Evolutionary conservation across 2,888 invertebrate genomes (phyloP), one percentile per base, ranked within the genome.

Genomic region (Fabriciana adippe): DNA sequence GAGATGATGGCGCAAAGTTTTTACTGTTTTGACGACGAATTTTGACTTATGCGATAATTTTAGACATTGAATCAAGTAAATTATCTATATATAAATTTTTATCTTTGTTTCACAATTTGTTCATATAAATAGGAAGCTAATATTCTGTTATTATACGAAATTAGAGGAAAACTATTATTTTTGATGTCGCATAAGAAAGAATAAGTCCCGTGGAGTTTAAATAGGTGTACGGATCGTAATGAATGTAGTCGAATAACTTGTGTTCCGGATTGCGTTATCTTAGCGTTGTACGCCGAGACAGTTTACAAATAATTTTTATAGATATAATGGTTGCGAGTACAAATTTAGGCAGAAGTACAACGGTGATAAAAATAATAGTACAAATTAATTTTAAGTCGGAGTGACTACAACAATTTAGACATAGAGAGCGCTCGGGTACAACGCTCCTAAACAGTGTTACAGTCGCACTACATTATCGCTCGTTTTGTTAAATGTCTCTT

Each of bases 311-410:
- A 72, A 74, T 78, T 68, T 70, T 70, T 75, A 75, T 78, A 77
- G 75, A 70, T 74, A 64, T 75, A 76, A 75, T 70, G 35, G 56
- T 83, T 41, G 35, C 35, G 11, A 90, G 90, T 91, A 91, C 90
- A 89, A 90, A 89, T 81, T 83, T 83, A 80, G 82, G 86, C 87
- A 81, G 81, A 75, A 85, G 76, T 82, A 77, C 84, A 89, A 80
- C 88, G 90, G 88, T 87, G 82, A 80, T 81, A 86, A 82, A 84
- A 81, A 79, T 73, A 76, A 81, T 89, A 92, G 91, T 92, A 92
- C 91, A 92, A 92, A 92, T 90, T 92, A 91, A 84, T 88, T 78
- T 84, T 92, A 90, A 91, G 89, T 76, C 76, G 81, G 80, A 76
- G 81, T 78, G 79, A 79, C 74, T 78, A 81, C 83, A 79, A 73